Base-by-base conservation (phyloP, 37 sponge, comb jelly and placozoan genomes). In the Oopsacas minuta region DNA sequence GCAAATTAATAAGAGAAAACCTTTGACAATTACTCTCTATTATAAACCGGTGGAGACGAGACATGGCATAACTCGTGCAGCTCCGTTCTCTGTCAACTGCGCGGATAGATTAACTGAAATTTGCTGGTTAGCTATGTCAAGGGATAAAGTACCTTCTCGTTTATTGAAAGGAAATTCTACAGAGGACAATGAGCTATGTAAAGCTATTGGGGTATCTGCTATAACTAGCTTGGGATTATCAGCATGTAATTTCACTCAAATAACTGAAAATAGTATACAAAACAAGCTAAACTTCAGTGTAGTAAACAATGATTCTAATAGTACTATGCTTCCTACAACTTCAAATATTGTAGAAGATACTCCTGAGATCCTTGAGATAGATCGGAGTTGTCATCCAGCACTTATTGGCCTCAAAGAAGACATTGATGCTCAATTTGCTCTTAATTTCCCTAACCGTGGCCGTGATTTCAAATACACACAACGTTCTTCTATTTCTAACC, bases 51-150 rank as follows among this genome's bases (percentile, higher is more conserved):
- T 61, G 22, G 75, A 61, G 1, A 61, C 75, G 20, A 61, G 30
- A n/a, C 75, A 61, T 34, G 75, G 75, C 75, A 61, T 61, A 25
- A 61, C 75, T 5, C 75, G 75, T 3, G 75, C 75, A 34, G 75
- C 75, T 3, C 75, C 75, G 30, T 61, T 61, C 75, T 61, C 75
- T 20, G 75, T 61, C 32, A 12, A 61, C 75, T 61, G 75, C 30
- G 75, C 75, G 22, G 75, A 61, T 12, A 10, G 75, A 5, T 3
- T 61, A n/a, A 61, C 32, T 12, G 75, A 61, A 12, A n/a, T 61
- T 5, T 61, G 75, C 75, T 61, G 75, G 75, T 34, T 61, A 34
- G 75, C 75, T 61, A 61, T 61, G 7, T 25, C 75, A 25, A 61
- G 22, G 75, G 75, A 61, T 3, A 61, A n/a, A 12, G 75, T 61